phyloP scores from a whole-genome alignment of 2,888 invertebrate genomes.

The Lottia gigantea region DNA sequence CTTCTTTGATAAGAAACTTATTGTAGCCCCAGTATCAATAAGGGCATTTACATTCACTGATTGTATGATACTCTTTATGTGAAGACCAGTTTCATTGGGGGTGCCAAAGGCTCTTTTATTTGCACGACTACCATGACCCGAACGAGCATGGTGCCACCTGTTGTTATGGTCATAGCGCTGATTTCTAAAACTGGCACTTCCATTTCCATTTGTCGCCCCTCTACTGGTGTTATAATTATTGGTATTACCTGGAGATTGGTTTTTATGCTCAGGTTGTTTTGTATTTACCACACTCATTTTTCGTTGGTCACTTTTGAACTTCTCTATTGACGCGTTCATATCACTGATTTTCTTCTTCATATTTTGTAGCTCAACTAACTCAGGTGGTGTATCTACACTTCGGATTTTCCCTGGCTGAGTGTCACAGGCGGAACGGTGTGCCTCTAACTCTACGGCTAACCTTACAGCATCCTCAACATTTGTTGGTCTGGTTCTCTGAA shows the following conservation, averaged over 20 bases:
- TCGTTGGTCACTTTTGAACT: too few species aligned
- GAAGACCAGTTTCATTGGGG: slow-evolving; percentile 3
- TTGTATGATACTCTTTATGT: background rate
- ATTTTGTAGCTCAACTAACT: too few species aligned
- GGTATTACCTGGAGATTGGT: too few species aligned
- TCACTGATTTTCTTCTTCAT: background rate
- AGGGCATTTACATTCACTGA: background rate
- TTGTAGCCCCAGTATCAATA: slow-evolving; percentile 1
- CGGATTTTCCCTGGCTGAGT: too few species aligned
- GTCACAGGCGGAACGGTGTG: background rate
- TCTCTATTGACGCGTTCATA: too few species aligned
- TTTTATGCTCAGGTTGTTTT: too few species aligned
- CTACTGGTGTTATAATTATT: background rate
- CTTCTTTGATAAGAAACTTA: background rate
- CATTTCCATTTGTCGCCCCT: too few species aligned
- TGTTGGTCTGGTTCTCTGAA: background rate
- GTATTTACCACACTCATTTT: too few species aligned
- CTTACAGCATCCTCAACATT: slow-evolving; percentile 5
- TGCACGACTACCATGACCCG: too few species aligned
- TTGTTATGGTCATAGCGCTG: background rate
- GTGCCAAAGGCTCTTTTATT: background rate
- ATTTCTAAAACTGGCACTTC: too few species aligned
- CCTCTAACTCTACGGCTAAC: background rate
- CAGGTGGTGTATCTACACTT: too few species aligned
- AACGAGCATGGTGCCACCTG: too few species aligned